Evolutionary conservation across 2,888 invertebrate species (phyloP), one percentile per base, ranked within the genome.

Genomic region (Nomada lathburiana): DNA sequence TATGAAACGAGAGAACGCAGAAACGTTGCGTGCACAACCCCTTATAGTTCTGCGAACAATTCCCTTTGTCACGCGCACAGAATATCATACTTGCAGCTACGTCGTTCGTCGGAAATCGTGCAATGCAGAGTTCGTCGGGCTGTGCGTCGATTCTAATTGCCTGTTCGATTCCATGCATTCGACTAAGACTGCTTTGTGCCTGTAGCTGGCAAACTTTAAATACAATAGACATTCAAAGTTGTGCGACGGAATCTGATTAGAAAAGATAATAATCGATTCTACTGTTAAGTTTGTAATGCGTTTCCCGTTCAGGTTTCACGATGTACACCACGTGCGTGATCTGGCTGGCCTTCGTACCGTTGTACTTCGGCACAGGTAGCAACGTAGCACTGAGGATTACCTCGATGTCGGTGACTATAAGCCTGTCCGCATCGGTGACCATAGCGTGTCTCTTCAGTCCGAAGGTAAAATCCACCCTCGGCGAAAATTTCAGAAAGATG

Each of bases 291-390:
- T 16, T 26, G 44, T n/a, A n/a, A 29, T 47, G 55, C 11, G 13
- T 72, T n/a, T 74, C 82, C 69, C 72, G 91, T 90, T 13, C 94
- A 97, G 97, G 98, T 77, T 99, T 99, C 94, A 99, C 99, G 36
- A 99, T 99, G 99, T 99, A 98, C 95, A 99, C 99, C 60, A 99
- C 99, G 44, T 98, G 98, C 94, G 98, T 99, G 85, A 98, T 99
- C 93, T 99, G 99, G 99, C 95, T 98, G 86, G 99, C 99, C 26
- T 99, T 99, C 94, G 98, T 99, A 76, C 98, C 99, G 9, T 96
- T 99, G 68, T 99, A 99, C 94, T 99, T 99, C 94, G 98, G 98
- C 84, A 99, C 98, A 2, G 98, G 97, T 80, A 98, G 97, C 92
- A 98, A 98, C 94, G 98, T 98, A 84, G 97, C 98, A 16, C 95